phyloP scores from a whole-genome alignment of 2,888 invertebrate species.

The Erebia aethiops region DNA sequence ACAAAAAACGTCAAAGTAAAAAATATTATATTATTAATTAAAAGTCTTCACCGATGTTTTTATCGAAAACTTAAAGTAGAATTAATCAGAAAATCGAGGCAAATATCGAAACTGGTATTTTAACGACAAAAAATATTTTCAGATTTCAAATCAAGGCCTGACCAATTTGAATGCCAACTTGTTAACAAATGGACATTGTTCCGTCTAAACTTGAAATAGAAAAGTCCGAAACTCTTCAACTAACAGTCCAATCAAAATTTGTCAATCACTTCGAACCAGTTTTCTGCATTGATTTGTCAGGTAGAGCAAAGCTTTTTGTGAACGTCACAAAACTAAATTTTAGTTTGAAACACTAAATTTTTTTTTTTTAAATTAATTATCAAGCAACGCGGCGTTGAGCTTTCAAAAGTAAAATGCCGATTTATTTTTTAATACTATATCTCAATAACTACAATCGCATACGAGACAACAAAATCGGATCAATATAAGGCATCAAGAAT shows the following conservation, averaged over 20 bases:
- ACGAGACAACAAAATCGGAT: no score
- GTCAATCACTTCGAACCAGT: constrained; percentile 35
- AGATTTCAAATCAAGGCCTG: not conserved
- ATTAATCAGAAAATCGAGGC: not conserved
- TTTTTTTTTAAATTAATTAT: no score
- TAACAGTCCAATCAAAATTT: constrained; percentile 11
- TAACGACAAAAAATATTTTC: not conserved
- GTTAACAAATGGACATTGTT: constrained; percentile 14
- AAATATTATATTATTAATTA: no score
- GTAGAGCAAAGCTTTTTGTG: not conserved
- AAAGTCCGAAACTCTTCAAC: constrained; percentile 15
- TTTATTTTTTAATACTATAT: no score
- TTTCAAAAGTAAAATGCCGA: no score
- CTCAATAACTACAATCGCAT: no score
- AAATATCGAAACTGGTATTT: not conserved
- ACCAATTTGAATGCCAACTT: constrained; percentile 12
- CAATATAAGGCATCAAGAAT: no score
- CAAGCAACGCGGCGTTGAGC: no score
- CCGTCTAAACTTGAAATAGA: constrained; percentile 10
- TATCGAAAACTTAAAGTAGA: not conserved
- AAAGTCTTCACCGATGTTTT: not conserved
- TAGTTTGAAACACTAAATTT: not conserved
- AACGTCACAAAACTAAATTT: not conserved
- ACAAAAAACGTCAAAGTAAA: not conserved
- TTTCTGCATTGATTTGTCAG: constrained; percentile 18